Evolutionary conservation across 1,140 invertebrate genomes (phyloP).

Genomic region (Leptinotarsa lineolata): DNA sequence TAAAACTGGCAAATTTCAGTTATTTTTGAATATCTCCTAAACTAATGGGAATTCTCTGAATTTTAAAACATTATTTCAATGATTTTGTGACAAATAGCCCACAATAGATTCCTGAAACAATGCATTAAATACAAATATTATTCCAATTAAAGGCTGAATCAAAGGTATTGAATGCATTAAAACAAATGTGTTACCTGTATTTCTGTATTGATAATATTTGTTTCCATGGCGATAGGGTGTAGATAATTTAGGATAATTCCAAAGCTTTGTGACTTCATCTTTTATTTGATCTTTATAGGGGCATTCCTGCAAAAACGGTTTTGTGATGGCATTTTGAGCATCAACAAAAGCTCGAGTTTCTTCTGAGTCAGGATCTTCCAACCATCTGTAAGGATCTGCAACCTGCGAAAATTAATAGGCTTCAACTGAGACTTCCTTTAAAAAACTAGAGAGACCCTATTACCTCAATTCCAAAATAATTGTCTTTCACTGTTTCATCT

Average conservation of each 20-base stretch:
- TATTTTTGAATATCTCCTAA: no score
- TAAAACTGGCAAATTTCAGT: no score
- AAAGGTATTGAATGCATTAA: no score
- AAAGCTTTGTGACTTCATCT: conserved; percentile 81
- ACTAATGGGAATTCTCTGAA: no score
- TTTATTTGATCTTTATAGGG: conserved; percentile 74
- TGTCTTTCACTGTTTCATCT: conserved; percentile 78
- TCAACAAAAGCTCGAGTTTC: conserved; percentile 94
- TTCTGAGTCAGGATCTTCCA: conserved; percentile 92
- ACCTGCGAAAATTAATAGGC: conserved; percentile 64
- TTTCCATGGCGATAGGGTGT: conserved; percentile 82
- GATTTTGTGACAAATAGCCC: no score
- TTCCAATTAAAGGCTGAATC: no score
- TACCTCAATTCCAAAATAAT: conserved; percentile 84
- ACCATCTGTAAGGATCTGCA: conserved; percentile 91
- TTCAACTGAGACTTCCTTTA: neutral
- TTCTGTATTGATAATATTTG: conserved; percentile 92
- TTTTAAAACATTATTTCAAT: no score
- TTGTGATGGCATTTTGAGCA: conserved; percentile 87
- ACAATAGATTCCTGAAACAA: no score
- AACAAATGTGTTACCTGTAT: conserved; percentile 69
- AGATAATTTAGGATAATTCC: conserved; percentile 96
- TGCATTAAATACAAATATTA: no score
- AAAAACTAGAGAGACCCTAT: conserved; percentile 21
- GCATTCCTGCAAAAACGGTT: conserved; percentile 82